phyloP scores from a whole-genome alignment of 2,797 vertebrate genomes.

The Heterohyrax brucei region DNA sequence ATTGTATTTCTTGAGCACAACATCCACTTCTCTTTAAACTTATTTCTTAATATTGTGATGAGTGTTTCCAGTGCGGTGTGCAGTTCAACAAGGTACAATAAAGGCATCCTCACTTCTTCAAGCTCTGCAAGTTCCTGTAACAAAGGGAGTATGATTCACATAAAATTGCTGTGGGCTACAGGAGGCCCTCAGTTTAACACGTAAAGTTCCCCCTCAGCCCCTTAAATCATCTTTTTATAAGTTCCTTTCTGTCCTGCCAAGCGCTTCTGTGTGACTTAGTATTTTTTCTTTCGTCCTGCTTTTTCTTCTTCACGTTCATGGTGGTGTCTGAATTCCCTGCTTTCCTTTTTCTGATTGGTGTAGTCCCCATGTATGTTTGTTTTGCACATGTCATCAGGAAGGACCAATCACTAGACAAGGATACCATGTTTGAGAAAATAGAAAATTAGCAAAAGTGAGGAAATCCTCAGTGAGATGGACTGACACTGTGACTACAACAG shows the following conservation, averaged over 20 bases:
- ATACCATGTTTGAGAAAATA: too few relatives aligned
- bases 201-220: neutral
- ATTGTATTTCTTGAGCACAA: conserved; percentile 36
- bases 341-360: accelerated
- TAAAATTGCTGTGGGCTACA: accelerated
- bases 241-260: too few relatives aligned
- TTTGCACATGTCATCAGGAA: too few relatives aligned
- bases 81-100: accelerated
- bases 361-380: neutral
- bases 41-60: neutral
- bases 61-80: neutral
- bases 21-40: conserved; percentile 7
- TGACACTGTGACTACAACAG: too few relatives aligned
- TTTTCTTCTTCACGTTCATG: neutral
- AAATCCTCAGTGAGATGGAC: too few relatives aligned
- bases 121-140: neutral
- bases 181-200: accelerated
- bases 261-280: neutral
- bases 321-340: neutral
- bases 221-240: neutral
- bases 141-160: neutral
- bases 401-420: too few relatives aligned
- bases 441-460: too few relatives aligned
- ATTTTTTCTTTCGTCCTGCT: neutral
- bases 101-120: neutral